Evolutionary conservation across 2,888 invertebrate genomes (phyloP).

Genomic region (Trichopria drosophilae): DNA sequence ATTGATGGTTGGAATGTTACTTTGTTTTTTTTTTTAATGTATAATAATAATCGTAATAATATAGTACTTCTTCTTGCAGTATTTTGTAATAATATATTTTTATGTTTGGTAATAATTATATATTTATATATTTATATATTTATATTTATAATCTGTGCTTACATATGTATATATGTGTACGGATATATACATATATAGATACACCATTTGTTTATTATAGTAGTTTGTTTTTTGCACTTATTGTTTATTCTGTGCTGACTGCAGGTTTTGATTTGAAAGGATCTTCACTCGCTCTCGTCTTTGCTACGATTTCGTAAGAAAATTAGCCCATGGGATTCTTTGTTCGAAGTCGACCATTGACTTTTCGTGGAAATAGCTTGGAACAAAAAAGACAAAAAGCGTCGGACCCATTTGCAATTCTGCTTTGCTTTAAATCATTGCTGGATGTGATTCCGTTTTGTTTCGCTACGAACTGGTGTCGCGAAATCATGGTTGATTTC

Average conservation of each 20-base stretch:
- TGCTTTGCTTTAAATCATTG: constrained; percentile 36
- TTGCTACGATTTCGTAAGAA: too few species aligned
- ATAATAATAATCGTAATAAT: constrained; percentile 50
- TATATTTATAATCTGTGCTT: constrained; percentile 47
- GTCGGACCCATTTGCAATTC: constrained; percentile 9
- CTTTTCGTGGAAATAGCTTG: too few species aligned
- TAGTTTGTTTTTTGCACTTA: constrained; percentile 57
- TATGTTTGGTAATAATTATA: constrained; percentile 38
- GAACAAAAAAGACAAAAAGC: not conserved
- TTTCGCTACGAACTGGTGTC: constrained; percentile 36
- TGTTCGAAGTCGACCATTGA: too few species aligned
- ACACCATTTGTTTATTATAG: constrained; percentile 50
- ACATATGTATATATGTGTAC: constrained; percentile 36
- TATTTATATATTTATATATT: constrained; percentile 34
- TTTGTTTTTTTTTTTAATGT: constrained; percentile 54
- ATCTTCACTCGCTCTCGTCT: constrained; percentile 42
- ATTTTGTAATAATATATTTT: constrained; percentile 46
- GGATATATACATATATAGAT: constrained; percentile 34
- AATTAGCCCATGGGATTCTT: too few species aligned
- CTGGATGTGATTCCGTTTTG: constrained; percentile 39
- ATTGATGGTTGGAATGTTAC: constrained; percentile 68
- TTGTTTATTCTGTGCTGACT: constrained; percentile 54
- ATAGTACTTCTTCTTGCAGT: constrained; percentile 52
- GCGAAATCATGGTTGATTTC: too few species aligned
- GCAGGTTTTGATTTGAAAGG: constrained; percentile 58